phyloP scores from a whole-genome alignment of 2,797 vertebrate genomes.

The Holocentrus rufus region DNA sequence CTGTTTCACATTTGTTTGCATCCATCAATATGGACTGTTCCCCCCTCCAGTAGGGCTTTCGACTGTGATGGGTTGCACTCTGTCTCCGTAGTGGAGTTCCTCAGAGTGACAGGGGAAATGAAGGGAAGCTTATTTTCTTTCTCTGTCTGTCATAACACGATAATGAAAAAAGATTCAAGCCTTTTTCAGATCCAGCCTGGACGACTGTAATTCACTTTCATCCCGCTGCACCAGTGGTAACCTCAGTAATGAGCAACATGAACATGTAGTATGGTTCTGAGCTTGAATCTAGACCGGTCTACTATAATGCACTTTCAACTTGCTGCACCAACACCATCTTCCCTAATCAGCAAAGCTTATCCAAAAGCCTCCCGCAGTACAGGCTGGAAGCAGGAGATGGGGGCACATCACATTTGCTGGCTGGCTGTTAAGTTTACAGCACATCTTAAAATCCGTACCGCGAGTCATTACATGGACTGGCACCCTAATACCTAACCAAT shows the following conservation, averaged over 20 bases:
- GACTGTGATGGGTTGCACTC: too few species aligned
- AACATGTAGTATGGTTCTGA: too few species aligned
- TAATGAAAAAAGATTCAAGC: neutral
- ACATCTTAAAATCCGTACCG: slow-evolving; percentile 67
- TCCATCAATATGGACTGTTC: too few species aligned
- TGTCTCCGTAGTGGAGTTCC: too few species aligned
- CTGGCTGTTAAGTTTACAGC: slow-evolving; percentile 48
- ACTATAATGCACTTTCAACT: neutral
- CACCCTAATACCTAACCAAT: slow-evolving; percentile 71
- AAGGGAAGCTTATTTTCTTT: too few species aligned
- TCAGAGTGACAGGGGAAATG: too few species aligned
- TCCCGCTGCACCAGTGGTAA: neutral
- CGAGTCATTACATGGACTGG: slow-evolving; percentile 72
- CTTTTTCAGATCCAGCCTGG: neutral
- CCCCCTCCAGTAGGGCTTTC: too few species aligned
- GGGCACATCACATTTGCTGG: slow-evolving; percentile 32
- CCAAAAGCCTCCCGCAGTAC: slow-evolving; percentile 23
- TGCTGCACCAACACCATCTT: neutral
- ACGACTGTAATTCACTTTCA: neutral
- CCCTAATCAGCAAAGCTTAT: slow-evolving; percentile 25
- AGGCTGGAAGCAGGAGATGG: slow-evolving; percentile 34
- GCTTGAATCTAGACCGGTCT: too few species aligned
- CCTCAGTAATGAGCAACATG: slow-evolving; percentile 18
- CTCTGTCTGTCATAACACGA: neutral
- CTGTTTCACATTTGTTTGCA: too few species aligned